Evolutionary conservation across 2,888 invertebrate genomes (phyloP), one percentile per base, ranked within the genome.

Genomic region (Odontomyia ornata): DNA sequence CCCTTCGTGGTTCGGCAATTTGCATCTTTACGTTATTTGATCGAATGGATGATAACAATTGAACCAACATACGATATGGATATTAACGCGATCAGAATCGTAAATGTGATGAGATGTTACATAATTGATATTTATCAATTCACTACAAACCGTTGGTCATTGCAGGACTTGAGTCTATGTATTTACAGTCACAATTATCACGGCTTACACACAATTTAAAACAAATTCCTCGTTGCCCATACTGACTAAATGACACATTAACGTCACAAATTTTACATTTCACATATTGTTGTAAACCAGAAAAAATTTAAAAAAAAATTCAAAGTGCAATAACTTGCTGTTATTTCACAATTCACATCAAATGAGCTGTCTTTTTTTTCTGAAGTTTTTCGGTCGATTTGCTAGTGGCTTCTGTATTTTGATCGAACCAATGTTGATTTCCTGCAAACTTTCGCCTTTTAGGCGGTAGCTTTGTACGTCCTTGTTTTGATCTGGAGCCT

Each of bases 261-360:
- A 7, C 18, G 18, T 56, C 56, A 56, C 56, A 56, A 18, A n/a
- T 18, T 56, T 56, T 56, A 56, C 56, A 56, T 18, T 56, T 56
- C 18, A 56, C 56, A 56, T n/a, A 56, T 18, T 56, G 56, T 56
- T 56, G 56, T 56, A 56, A 56, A 7, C 15, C 18, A n/a, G 56
- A 56, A 56, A 56, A 56, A 56, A 56, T 18, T 56, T 15, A 56
- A 18, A 56, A 56, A 56, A 56, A 56, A 56, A n/a, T 56, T n/a
- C n/a, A 56, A n/a, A 56, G n/a, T n/a, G 18, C 56, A n/a, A 56
- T 56, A 56, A n/a, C 18, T 18, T n/a, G 18, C 9, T 18, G 56
- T n/a, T 56, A n/a, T 13, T n/a, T 56, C 56, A 18, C 13, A 13
- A n/a, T 56, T 56, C 18, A 56, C 56, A 18, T 56, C 18, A 56